Evolutionary conservation across 2,113 vertebrate genomes (phyloP).

Genomic region (Muscicapa adusta): DNA sequence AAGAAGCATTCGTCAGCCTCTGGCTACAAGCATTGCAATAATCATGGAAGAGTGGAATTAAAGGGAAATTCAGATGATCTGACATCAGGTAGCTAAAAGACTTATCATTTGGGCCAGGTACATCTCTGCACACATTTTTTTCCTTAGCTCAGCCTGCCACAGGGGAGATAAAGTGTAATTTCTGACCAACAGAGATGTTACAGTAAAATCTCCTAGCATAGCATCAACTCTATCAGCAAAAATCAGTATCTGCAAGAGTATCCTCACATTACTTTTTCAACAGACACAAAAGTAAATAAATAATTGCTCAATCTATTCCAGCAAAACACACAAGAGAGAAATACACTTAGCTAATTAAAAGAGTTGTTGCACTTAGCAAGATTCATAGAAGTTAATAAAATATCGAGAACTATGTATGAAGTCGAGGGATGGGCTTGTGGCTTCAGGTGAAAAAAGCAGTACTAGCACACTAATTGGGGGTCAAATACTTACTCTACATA

Average conservation of each 20-base stretch:
- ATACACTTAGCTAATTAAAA: background rate
- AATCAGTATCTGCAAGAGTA: background rate
- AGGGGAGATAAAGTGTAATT: background rate
- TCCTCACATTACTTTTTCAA: background rate
- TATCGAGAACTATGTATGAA: background rate
- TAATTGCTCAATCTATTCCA: background rate
- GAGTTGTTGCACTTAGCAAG: background rate
- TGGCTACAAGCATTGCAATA: background rate
- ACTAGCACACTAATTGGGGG: fast-evolving
- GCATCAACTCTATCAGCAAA: background rate
- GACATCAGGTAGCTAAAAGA: background rate
- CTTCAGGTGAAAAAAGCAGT: background rate
- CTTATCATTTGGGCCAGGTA: background rate
- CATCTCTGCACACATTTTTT: background rate
- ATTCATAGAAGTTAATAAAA: background rate
- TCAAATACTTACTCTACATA: background rate
- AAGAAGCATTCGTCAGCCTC: background rate
- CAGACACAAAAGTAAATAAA: background rate
- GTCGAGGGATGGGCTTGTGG: background rate
- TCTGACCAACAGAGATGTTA: background rate
- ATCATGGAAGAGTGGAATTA: background rate
- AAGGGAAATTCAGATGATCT: background rate
- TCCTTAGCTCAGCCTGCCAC: background rate
- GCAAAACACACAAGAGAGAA: background rate
- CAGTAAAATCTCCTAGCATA: background rate